Base-by-base conservation (phyloP, 2,888 invertebrate species). In the Sylvicola cinctus region DNA sequence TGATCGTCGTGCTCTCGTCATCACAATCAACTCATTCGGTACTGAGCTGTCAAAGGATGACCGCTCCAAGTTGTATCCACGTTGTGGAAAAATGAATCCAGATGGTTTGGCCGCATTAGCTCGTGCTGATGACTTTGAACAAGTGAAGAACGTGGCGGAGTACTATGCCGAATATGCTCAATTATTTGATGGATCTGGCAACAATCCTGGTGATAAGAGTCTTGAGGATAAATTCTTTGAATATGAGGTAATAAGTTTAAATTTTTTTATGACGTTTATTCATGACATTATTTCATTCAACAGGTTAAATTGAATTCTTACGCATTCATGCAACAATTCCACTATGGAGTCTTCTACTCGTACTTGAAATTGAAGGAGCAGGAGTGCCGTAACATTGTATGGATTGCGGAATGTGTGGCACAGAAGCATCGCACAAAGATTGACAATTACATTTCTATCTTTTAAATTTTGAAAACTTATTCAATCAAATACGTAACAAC, bases 151-250 rank as follows among this genome's bases (percentile, higher is more conserved):
- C 43, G 93, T 98, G 7, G 96, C 98, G 34, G 96, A 98, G 52
- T 93, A 88, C 58, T 98, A 95, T 61, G 83, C 88, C 11, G 96
- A 96, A 57, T 98, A 99, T 60, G 78, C 84, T 44, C 85, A 83
- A 34, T 66, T 99, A 25, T 98, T 98, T 64, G 96, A 98, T 58
- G 91, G 88, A 27, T 84, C 91, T 38, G 95, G 96, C 35, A 87
- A 77, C 50, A 91, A 90, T 63, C 88, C 85, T 32, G 95, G 95
- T 1, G 98, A 98, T 52, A 99, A 98, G 62, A 99, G 96, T 16
- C 67, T 99, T 51, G 98, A 98, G 60, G 98, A 99, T 61, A 93
- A 88, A 61, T 99, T 99, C 65, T 99, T 99, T 60, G 96, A 99
- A 58, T 81, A 95, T 58, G 98, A 99, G 71, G 95, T 90, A 45